phyloP scores from a whole-genome alignment of 2,797 vertebrate species.

The Buphagus erythrorhynchus region DNA sequence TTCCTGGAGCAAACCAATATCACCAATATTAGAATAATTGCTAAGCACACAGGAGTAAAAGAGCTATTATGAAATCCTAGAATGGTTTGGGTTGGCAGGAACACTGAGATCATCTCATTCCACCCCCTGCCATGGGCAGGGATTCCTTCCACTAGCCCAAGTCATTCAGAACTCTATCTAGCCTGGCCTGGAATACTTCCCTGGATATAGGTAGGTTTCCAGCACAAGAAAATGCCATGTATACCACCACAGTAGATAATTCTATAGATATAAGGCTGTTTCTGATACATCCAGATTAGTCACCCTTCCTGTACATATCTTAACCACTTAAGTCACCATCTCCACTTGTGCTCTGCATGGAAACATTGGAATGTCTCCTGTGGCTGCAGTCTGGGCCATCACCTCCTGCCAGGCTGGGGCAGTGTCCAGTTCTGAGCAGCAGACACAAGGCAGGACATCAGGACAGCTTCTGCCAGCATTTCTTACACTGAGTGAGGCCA shows the following conservation, averaged over 20 bases:
- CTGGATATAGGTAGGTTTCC: neutral
- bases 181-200: neutral
- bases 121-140: neutral
- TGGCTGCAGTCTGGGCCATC: neutral
- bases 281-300: neutral
- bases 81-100: neutral
- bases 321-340: neutral
- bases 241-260: neutral
- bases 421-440: neutral
- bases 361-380: neutral
- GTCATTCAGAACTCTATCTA: neutral
- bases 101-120: neutral
- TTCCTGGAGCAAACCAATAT: neutral
- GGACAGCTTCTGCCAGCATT: neutral
- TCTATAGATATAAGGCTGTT: fast-evolving
- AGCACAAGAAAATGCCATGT: neutral
- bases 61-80: neutral
- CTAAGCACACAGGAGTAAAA: neutral
- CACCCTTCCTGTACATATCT: fast-evolving
- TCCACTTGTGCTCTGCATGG: neutral
- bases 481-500: neutral
- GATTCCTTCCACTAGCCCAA: neutral
- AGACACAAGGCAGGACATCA: neutral
- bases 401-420: neutral
- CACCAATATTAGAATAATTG: neutral